phyloP scores from a whole-genome alignment of 2,888 invertebrate genomes.

The Idaea biselata region DNA sequence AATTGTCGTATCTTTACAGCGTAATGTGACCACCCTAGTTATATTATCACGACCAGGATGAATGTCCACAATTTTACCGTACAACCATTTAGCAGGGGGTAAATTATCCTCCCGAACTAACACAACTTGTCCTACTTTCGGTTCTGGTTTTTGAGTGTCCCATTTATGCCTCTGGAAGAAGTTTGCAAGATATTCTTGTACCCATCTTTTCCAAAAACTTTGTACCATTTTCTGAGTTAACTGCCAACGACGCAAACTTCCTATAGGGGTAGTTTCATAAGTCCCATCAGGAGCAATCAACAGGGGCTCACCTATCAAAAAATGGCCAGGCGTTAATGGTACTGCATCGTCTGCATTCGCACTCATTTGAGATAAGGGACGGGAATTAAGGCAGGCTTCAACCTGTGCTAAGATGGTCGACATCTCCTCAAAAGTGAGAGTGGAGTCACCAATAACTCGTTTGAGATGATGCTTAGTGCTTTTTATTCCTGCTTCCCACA shows the following conservation, averaged over 20 bases:
- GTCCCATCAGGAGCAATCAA: constrained; percentile 17
- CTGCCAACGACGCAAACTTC: constrained; percentile 23
- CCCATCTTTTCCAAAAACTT: constrained; percentile 29
- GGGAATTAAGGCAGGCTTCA: constrained; percentile 10
- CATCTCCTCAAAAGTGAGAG: constrained; percentile 12
- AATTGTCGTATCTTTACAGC: neutral
- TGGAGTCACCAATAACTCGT: constrained; percentile 23
- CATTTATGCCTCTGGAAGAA: constrained; percentile 26
- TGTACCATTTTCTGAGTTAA: constrained; percentile 24
- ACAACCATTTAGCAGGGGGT: constrained; percentile 12
- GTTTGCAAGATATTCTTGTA: constrained; percentile 21
- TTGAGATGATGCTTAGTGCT: constrained; percentile 25
- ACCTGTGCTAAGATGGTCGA: constrained; percentile 15
- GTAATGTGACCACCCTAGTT: constrained; percentile 24
- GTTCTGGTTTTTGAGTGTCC: constrained; percentile 17
- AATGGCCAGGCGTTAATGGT: neutral
- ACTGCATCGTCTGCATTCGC: constrained; percentile 3
- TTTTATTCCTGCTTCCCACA: constrained; percentile 29
- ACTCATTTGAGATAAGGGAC: constrained; percentile 13
- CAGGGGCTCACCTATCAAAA: constrained; percentile 6
- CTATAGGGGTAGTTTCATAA: constrained; percentile 17
- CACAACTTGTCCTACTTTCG: constrained; percentile 21
- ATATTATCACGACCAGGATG: constrained; percentile 26
- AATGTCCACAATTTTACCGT: constrained; percentile 21
- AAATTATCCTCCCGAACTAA: constrained; percentile 20